Evolutionary conservation across 2,888 invertebrate species (phyloP).

Genomic region (Sipha maydis): DNA sequence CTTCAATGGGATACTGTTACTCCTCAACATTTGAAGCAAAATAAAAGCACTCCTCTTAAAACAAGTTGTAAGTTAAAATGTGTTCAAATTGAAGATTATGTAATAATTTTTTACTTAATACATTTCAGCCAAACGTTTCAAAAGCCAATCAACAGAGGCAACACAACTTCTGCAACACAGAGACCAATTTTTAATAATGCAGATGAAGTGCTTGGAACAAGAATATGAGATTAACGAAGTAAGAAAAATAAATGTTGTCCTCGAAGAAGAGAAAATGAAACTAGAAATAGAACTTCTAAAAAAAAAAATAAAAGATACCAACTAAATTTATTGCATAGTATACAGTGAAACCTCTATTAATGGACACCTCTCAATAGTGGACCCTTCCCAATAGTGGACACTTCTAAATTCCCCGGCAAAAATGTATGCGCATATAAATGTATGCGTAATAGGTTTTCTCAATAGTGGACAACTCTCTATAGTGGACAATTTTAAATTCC

Average conservation of each 20-base stretch:
- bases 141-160: conserved; percentile 11
- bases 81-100: background rate
- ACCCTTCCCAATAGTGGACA: too few relatives aligned
- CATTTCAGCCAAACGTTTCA: conserved; percentile 3
- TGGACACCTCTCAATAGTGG: too few relatives aligned
- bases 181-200: background rate
- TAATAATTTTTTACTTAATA: background rate
- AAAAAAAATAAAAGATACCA: too few relatives aligned
- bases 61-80: background rate
- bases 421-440: too few relatives aligned
- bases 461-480: too few relatives aligned
- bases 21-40: background rate
- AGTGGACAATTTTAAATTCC: too few relatives aligned
- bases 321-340: too few relatives aligned
- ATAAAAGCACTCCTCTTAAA: background rate
- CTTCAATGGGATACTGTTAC: too few relatives aligned
- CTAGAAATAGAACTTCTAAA: background rate
- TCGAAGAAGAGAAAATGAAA: background rate
- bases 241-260: background rate
- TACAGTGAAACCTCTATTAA: too few relatives aligned
- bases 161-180: conserved; percentile 5
- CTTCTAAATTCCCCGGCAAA: too few relatives aligned
- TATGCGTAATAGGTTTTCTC: too few relatives aligned
- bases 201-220: conserved; percentile 14
- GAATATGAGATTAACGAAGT: conserved; percentile 9